These are phyloP conservation scores for Diarsia mendica DNA, from an alignment of 2,888 invertebrate species.

Conservation along the genomic window DNA sequence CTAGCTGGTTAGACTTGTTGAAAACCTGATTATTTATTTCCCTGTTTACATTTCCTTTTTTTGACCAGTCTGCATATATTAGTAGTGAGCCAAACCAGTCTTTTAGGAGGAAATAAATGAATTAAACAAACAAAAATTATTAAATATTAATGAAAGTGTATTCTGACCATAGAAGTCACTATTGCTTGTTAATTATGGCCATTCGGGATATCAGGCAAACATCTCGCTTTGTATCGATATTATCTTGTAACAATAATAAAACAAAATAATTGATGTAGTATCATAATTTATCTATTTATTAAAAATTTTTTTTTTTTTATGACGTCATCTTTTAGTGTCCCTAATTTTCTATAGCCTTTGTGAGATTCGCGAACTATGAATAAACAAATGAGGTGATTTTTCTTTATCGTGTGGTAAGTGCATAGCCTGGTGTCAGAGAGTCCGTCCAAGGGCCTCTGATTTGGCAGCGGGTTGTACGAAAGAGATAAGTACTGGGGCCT, in stretches of 20 bases:
- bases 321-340: neutral
- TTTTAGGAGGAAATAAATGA: neutral
- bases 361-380: neutral
- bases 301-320: neutral
- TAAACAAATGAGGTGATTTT: neutral
- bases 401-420: too few relatives aligned
- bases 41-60: neutral
- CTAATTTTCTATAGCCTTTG: neutral
- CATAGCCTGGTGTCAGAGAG: too few relatives aligned
- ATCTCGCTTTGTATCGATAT: too few relatives aligned
- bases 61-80: neutral
- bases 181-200: neutral
- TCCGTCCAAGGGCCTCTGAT: too few relatives aligned
- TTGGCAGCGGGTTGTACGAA: too few relatives aligned
- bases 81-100: neutral
- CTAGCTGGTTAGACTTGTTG: neutral
- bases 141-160: slow-evolving; percentile 1
- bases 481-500: too few relatives aligned
- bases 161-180: neutral
- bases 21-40: slow-evolving; percentile 17
- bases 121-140: neutral
- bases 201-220: too few relatives aligned
- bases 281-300: too few relatives aligned
- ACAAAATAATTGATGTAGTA: neutral
- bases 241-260: neutral